Evolutionary conservation across 2,113 vertebrate genomes (phyloP), one percentile per base, ranked within the genome.

Genomic region (Sphaerodactylus townsendi): DNA sequence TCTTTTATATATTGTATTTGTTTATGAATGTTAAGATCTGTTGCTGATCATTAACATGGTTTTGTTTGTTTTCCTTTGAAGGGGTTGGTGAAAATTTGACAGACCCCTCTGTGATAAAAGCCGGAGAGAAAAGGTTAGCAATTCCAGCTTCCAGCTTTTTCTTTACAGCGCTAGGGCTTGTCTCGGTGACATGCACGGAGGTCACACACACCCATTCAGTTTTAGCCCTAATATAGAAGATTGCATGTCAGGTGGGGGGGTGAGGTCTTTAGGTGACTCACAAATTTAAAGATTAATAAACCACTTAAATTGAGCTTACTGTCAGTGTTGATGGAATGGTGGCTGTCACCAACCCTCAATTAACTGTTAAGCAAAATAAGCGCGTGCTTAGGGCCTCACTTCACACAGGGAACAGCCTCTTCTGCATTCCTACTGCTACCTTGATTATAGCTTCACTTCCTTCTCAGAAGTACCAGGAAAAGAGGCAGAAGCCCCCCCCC

Each of bases 31-130:
- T 28, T 19, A 74, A n/a, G 30, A 17, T 59, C 79, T 59, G 68
- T 41, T 41, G 35, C 10, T 41, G 68, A 25, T 33, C 25, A 10
- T 39, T 19, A 19, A 21, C 33, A 85, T 93, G 82, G 77, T 88
- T 91, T 80, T 86, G 41, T 50, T 2, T 91, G 53, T 91, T 91
- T n/a, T 75, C 83, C 10, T 94, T 50, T 94, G 85, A 93, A 99
- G 98, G 98, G 77, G 99, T 99, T 28, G 99, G 98, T 82, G 99
- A 99, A 95, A 99, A 98, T 93, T 93, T 99, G 94, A 99, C 99
- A 5, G 99, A 99, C 92, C 99, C 99, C 0, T 99, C 99, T 2
- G 98, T 99, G 81, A 99, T 99, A 90, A 99, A 99, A 93, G 98
- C 98, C 86, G 98, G 98, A 89, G 98, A 99, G 95, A 99, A 99